Conservation (phyloP, 1,140 invertebrate species). For the Gryon sp. region DNA sequence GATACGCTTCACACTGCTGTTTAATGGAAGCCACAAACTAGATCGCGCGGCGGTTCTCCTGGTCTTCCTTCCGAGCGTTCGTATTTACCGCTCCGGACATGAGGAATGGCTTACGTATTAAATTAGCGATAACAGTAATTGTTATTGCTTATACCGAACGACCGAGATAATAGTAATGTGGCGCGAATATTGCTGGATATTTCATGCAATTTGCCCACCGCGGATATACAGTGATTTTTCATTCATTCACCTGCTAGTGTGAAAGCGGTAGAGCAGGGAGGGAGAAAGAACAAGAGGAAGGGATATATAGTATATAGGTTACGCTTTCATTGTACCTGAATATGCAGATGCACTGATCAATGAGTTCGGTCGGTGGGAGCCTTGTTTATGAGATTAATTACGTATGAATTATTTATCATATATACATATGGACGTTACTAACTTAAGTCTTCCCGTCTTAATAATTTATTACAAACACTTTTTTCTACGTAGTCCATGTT, state of each 20-base stretch:
- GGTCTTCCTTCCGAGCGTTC: constrained; percentile 28
- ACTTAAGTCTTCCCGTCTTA: constrained; percentile 11
- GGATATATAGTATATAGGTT: constrained; percentile 30
- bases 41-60: constrained; percentile 55
- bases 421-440: constrained; percentile 3
- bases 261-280: too few relatives aligned
- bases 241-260: constrained; percentile 56
- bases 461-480: constrained; percentile 31
- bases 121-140: constrained; percentile 75
- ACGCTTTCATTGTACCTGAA: constrained; percentile 44
- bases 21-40: constrained; percentile 67
- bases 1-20: constrained; percentile 67
- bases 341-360: constrained; percentile 28
- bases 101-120: constrained; percentile 70
- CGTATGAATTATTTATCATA: constrained; percentile 42
- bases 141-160: constrained; percentile 70
- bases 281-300: too few relatives aligned
- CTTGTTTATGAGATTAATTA: constrained; percentile 28
- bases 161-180: constrained; percentile 64
- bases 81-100: constrained; percentile 56
- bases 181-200: constrained; percentile 61
- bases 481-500: constrained; percentile 14
- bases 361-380: constrained; percentile 16
- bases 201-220: constrained; percentile 61
- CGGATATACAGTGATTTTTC: constrained; percentile 36